Evolutionary conservation across 2,888 invertebrate genomes (phyloP).

Genomic region (Apodemia mormo): DNA sequence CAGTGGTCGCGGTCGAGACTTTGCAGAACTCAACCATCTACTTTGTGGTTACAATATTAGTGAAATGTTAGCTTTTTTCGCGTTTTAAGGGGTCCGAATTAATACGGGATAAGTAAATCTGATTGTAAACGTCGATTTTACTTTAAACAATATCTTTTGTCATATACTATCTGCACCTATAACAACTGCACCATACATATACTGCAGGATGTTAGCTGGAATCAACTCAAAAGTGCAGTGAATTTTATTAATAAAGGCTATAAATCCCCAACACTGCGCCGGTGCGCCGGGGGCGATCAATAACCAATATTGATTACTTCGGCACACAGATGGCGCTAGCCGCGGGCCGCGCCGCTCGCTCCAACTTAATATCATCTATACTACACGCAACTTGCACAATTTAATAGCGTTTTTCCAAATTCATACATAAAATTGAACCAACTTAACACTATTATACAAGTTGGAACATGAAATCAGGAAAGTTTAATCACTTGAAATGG

Average conservation of each 20-base stretch:
- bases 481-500: no score
- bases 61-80: no score
- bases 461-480: no score
- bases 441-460: no score
- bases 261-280: conserved; percentile 46
- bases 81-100: no score
- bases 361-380: background rate
- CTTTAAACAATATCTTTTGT: no score
- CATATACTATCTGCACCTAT: no score
- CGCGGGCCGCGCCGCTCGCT: conserved; percentile 27
- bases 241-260: conserved; percentile 45
- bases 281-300: conserved; percentile 48
- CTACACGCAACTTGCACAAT: conserved; percentile 20
- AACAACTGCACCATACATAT: no score
- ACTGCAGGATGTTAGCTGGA: background rate
- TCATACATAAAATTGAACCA: background rate
- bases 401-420: background rate
- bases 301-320: conserved; percentile 49
- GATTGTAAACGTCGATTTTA: background rate
- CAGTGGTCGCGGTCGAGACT: no score
- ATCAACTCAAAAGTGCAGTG: conserved; percentile 28
- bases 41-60: no score
- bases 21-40: no score
- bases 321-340: conserved; percentile 47
- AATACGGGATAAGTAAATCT: no score